These are phyloP conservation scores for Trichogramma pretiosum DNA, from an alignment of 1,140 invertebrate genomes.

Conservation along the genomic window DNA sequence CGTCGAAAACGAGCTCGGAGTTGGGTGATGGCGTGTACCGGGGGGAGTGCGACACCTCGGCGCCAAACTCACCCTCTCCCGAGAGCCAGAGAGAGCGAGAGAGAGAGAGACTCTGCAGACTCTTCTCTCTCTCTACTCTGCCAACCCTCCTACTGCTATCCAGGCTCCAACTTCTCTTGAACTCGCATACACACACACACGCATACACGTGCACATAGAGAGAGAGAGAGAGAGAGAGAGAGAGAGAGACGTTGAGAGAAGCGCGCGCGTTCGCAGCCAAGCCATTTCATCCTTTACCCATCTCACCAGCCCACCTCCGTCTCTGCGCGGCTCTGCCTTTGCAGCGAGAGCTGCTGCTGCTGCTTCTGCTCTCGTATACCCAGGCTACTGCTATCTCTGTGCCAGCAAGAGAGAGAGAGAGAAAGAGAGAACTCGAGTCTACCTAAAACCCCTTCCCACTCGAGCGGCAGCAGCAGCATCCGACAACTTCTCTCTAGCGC, in stretches of 20 bases:
- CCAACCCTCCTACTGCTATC: slow-evolving; percentile 17
- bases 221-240: too few relatives aligned
- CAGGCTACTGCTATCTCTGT: slow-evolving; percentile 7
- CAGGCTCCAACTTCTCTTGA: slow-evolving; percentile 12
- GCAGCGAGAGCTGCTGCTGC: too few relatives aligned
- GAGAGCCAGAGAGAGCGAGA: slow-evolving; percentile 20
- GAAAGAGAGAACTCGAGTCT: too few relatives aligned
- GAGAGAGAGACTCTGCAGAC: slow-evolving; percentile 37
- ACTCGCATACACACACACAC: slow-evolving; percentile 10
- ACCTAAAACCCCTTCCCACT: slow-evolving; percentile 16
- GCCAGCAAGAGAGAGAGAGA: too few relatives aligned
- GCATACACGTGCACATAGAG: too few relatives aligned
- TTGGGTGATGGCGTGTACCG: not conserved
- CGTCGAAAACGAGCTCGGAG: not conserved
- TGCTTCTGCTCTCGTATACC: slow-evolving; percentile 7
- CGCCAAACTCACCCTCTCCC: slow-evolving; percentile 45
- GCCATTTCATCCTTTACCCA: slow-evolving; percentile 13
- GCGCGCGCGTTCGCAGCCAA: slow-evolving; percentile 9
- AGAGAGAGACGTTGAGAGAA: too few relatives aligned
- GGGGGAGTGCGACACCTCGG: slow-evolving; percentile 41
- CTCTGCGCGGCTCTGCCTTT: slow-evolving; percentile 19
- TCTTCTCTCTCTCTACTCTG: slow-evolving; percentile 32
- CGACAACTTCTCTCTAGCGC: slow-evolving; percentile 31
- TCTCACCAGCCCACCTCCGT: slow-evolving; percentile 12
- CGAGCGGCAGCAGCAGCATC: slow-evolving; percentile 15